Base-by-base conservation (phyloP, 1,140 invertebrate genomes). In the Drosophila bifasciata region DNA sequence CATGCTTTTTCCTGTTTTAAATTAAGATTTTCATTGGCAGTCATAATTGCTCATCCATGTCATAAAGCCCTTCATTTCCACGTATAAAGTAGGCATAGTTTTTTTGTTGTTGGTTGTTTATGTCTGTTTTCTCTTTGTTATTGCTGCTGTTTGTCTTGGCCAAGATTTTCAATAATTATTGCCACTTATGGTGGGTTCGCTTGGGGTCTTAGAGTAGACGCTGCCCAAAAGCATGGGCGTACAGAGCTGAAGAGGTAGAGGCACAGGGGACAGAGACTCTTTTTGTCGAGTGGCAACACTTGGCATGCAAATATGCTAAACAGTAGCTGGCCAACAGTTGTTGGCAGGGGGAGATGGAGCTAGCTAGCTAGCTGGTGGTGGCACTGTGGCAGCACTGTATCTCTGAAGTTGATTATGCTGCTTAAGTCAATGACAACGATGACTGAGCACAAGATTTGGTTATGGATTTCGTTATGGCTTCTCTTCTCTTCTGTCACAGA, bases 151-250 rank as follows among this genome's bases (percentile, higher is more conserved):
- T 68, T 88, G 72, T 90, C 86, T 90, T 79, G 70, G 88, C 75
- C 53, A 84, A 90, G 88, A 90, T 90, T 90, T 90, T 86, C 77
- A 90, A 90, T 90, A 90, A 90, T 90, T 90, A 90, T 90, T 90
- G 80, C 88, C 88, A 90, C 88, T 90, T 90, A 90, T 79, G 83
- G 59, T 43, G n/a, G 40, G 16, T 52, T 36, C 32, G 32, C 32
- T 36, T 57, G 51, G 60, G 51, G 53, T 50, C 71, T 75, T 75
- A 57, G 48, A 55, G 58, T 50, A n/a, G 36, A 40, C 51, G 41
- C 13, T 41, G 0, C 16, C 52, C 21, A 45, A 16, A n/a, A 15
- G 43, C 55, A 50, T 50, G 23, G 36, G 32, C 36, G 43, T 21
- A 28, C 32, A 32, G 49, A 11, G 9, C 5, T 11, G 8, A 0